Evolutionary conservation across 2,888 invertebrate species (phyloP).

Genomic region (Cybosia mesomella): DNA sequence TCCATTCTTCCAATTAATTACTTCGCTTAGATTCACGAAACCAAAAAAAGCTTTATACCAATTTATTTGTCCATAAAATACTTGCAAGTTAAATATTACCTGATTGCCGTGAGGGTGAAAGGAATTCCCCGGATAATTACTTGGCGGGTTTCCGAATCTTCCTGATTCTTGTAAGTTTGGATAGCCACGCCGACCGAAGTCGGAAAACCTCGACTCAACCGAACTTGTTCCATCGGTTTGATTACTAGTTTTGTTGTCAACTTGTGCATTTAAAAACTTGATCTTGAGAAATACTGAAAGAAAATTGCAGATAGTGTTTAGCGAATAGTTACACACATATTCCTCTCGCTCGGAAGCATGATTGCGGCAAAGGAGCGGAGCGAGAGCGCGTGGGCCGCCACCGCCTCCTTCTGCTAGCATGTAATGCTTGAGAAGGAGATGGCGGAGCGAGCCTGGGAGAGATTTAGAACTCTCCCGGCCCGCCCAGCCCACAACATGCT

Average conservation of each 20-base stretch:
- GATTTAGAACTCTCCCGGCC: no score
- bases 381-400: no score
- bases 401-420: no score
- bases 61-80: constrained; percentile 8
- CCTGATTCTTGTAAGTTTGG: constrained; percentile 49
- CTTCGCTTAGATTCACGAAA: not conserved
- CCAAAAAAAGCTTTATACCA: not conserved
- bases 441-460: no score
- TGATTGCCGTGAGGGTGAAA: constrained; percentile 54
- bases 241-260: constrained; percentile 34
- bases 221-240: constrained; percentile 26
- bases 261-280: constrained; percentile 33
- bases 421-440: no score
- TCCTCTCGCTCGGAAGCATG: no score
- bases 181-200: constrained; percentile 31
- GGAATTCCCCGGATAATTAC: constrained; percentile 57
- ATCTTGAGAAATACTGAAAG: constrained; percentile 35
- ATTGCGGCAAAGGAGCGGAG: no score
- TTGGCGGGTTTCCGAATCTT: constrained; percentile 52
- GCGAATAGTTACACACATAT: not conserved
- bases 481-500: no score
- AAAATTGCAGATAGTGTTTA: not conserved
- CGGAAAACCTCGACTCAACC: constrained; percentile 49
- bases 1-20: constrained; percentile 4
- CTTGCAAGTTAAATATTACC: constrained; percentile 37